phyloP scores from a whole-genome alignment of 2,797 vertebrate genomes.

The Ctenopoma multispine region DNA sequence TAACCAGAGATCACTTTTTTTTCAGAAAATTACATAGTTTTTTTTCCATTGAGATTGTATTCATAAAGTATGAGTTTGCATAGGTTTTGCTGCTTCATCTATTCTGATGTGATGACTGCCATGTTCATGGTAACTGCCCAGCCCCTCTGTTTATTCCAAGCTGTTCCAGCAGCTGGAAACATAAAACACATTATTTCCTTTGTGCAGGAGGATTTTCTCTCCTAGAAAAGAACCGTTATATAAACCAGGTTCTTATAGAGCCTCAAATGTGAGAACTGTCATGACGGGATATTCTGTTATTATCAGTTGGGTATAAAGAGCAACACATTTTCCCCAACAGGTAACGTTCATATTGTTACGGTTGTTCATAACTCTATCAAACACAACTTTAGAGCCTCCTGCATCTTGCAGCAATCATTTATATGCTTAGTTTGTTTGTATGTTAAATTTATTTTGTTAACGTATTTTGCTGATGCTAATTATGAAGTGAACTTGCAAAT shows the following conservation, averaged over 20 bases:
- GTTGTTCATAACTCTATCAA: too few relatives aligned
- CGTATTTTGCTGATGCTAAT: too few relatives aligned
- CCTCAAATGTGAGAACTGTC: constrained; percentile 38
- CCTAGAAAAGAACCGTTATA: not conserved
- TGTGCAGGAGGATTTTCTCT: constrained; percentile 27
- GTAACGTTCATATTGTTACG: not conserved
- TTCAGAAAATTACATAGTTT: not conserved
- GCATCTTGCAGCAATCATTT: too few relatives aligned
- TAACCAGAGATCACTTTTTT: constrained; percentile 25
- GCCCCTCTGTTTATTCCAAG: constrained; percentile 61
- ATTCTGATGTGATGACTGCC: constrained; percentile 21
- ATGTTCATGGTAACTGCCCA: constrained; percentile 45
- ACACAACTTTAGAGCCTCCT: too few relatives aligned
- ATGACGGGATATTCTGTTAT: constrained; percentile 23
- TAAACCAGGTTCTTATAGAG: constrained; percentile 24
- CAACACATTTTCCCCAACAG: not conserved
- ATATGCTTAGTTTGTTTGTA: too few relatives aligned
- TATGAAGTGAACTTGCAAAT: too few relatives aligned
- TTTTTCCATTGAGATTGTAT: constrained; percentile 17
- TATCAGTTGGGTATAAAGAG: constrained; percentile 8
- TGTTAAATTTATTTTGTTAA: too few relatives aligned
- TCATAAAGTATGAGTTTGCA: constrained; percentile 26
- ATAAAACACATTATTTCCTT: constrained; percentile 51
- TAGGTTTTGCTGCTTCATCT: constrained; percentile 22
- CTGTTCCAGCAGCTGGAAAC: constrained; percentile 70